A percentile compares a stretch with the other conserved stretches of the same genome.
Conservation (phyloP, 2,113 vertebrate species). For the Ceyx margarethae region DNA sequence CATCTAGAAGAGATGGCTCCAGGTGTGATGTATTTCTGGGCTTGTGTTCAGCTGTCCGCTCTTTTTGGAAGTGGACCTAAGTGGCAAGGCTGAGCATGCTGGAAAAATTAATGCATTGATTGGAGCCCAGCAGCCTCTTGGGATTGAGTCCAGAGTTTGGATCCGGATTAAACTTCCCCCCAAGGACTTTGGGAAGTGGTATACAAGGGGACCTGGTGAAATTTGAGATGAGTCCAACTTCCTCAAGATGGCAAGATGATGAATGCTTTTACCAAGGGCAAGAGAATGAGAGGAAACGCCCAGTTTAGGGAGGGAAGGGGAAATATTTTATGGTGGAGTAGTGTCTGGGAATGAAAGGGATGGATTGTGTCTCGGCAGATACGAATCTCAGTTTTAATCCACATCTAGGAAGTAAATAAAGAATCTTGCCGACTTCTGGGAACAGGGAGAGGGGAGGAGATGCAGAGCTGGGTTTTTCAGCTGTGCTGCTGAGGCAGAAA, state of each 20-base stretch:
- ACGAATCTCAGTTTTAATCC: constrained; percentile 58
- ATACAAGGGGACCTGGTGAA: constrained; percentile 42
- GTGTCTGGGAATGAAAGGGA: constrained; percentile 66
- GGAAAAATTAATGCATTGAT: constrained; percentile 26
- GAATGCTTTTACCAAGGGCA: constrained; percentile 64
- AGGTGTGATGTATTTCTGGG: constrained; percentile 1
- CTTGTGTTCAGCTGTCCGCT: background rate
- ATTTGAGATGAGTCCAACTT: constrained; percentile 54
- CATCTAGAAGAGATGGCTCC: background rate
- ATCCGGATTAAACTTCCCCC: constrained; percentile 57
- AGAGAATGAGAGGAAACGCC: constrained; percentile 50
- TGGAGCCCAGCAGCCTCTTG: constrained; percentile 14
- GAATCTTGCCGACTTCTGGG: background rate
- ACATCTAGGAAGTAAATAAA: constrained; percentile 64
- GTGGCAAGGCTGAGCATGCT: constrained; percentile 45
- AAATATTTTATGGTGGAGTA: constrained; percentile 63
- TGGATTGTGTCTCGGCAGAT: constrained; percentile 56
- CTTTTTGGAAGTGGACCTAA: constrained; percentile 26
- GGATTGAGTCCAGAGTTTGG: constrained; percentile 42
- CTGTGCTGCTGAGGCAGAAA: background rate
- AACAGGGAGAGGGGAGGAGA: background rate
- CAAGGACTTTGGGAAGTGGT: constrained; percentile 55
- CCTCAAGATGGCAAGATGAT: constrained; percentile 62
- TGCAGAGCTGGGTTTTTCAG: fast-evolving
- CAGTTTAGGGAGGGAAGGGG: constrained; percentile 56